Percentiles rank a stretch among this genome's conserved stretches.
Evolutionary conservation across 1,140 invertebrate genomes (phyloP).

Genomic region (Drosophila pachea): DNA sequence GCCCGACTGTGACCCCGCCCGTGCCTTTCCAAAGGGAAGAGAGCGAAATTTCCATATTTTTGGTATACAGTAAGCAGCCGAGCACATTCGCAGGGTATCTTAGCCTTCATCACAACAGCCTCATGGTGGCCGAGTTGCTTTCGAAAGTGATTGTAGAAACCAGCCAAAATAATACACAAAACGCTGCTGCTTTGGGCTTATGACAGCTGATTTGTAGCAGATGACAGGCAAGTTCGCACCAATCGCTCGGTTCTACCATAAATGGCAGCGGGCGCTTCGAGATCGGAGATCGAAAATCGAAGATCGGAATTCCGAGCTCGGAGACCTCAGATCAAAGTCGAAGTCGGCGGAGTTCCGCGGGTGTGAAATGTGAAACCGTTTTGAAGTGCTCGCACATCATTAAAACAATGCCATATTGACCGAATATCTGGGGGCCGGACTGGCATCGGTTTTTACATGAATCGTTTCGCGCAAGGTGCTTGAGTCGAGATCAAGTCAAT

Average conservation of each 20-base stretch:
- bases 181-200: slow-evolving; percentile 47
- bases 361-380: slow-evolving; percentile 21
- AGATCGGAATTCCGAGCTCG: slow-evolving; percentile 1
- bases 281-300: slow-evolving; percentile 29
- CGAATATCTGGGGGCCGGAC: slow-evolving; percentile 13
- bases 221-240: slow-evolving; percentile 75
- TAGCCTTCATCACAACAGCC: neutral
- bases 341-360: neutral
- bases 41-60: too few species aligned
- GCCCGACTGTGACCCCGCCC: too few species aligned
- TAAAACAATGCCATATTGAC: slow-evolving; percentile 50
- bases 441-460: slow-evolving; percentile 39
- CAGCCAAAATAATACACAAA: slow-evolving; percentile 35
- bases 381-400: slow-evolving; percentile 59
- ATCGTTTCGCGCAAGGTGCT: slow-evolving; percentile 16
- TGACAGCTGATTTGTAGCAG: slow-evolving; percentile 76
- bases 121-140: slow-evolving; percentile 20
- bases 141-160: slow-evolving; percentile 74
- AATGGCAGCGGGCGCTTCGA: slow-evolving; percentile 42
- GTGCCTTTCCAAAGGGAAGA: too few species aligned
- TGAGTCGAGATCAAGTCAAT: slow-evolving; percentile 36
- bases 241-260: slow-evolving; percentile 65
- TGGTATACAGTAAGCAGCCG: too few species aligned
- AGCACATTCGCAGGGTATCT: neutral
- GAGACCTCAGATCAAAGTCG: slow-evolving; percentile 29